A percentile compares a stretch with the other conserved stretches of the same genome.
phyloP scores from a whole-genome alignment of 2,113 vertebrate species.

The Willisornis vidua region DNA sequence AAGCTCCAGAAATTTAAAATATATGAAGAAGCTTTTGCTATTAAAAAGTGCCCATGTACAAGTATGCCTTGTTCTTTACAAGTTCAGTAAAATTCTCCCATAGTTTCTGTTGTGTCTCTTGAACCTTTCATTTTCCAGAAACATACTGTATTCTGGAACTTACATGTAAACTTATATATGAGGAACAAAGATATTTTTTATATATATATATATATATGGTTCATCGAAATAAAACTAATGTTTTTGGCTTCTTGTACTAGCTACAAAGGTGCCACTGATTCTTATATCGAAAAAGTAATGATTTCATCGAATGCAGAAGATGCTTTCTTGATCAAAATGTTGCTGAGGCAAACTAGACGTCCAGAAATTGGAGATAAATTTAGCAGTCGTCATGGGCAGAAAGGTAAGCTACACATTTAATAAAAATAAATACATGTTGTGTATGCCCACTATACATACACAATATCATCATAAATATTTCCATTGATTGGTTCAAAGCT shows the following conservation, averaged over 20 bases:
- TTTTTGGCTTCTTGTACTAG: conserved; percentile 71
- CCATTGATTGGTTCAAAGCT: background rate
- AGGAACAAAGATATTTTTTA: background rate
- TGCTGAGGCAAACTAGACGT: conserved; percentile 94
- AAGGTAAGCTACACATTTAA: conserved; percentile 79
- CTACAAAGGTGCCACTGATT: conserved; percentile 96
- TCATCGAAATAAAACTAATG: background rate
- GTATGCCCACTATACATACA: accelerated
- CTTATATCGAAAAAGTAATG: conserved; percentile 98
- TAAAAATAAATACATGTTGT: background rate
- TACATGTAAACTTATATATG: background rate
- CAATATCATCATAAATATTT: background rate
- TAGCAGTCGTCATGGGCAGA: conserved; percentile 97
- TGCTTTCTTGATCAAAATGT: conserved; percentile 97
- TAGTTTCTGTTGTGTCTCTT: background rate
- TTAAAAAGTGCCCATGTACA: background rate
- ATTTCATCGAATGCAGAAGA: conserved; percentile 98
- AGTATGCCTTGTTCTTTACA: background rate
- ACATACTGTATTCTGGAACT: background rate
- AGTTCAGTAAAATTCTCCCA: background rate
- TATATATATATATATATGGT: background rate
- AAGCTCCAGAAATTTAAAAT: background rate
- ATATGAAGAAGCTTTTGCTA: background rate
- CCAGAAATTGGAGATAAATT: conserved; percentile 99
- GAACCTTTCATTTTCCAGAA: background rate